Base-by-base conservation (phyloP, 1,140 invertebrate species). In the Oreohelix idahoensis region DNA sequence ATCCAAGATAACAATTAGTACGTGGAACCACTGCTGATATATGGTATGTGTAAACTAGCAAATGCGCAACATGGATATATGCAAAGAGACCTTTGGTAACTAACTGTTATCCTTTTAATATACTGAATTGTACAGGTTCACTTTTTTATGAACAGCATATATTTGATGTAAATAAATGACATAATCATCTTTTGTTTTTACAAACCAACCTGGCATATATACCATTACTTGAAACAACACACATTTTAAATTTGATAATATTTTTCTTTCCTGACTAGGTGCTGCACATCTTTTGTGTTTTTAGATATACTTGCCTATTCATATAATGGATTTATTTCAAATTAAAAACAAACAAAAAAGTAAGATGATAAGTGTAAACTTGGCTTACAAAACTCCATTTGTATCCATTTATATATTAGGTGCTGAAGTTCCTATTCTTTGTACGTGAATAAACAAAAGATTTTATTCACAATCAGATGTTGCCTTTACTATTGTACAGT, bases 1-100 rank as follows among this genome's bases (percentile, higher is more conserved):
- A 78, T 36, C 2, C 4, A 5, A 15, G 29, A 35, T 13, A 17
- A 17, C 20, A 51, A 76, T 45, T 63, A 10, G 36, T 70, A 58
- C 10, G 76, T 80, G 79, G 79, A 71, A 71, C 77, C 79, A 80
- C 79, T 80, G 79, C 79, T 80, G 79, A 80, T 80, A 29, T 45
- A 63, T 80, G 51, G 11, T 45, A 63, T 80, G 51, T 80, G 66
- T 42, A 71, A 71, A 42, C 69, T 38, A 80, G 79, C 78, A 79
- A 39, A 75, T 58, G 26, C 29, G 58, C 63, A 70, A 79, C 38
- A 26, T 73, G 29, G 49, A 79, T 79, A 36, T 80, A 80, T 80
- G 79, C 79, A 80, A 80, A 77, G 32, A 53, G 23, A 51, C 11
- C 69, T 74, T 74, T 39, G 15, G 5, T 49, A 29, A 74, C 26